These are phyloP conservation scores for Cichladusa arquata DNA, from an alignment of 2,113 vertebrate genomes.

Conservation along the genomic window DNA sequence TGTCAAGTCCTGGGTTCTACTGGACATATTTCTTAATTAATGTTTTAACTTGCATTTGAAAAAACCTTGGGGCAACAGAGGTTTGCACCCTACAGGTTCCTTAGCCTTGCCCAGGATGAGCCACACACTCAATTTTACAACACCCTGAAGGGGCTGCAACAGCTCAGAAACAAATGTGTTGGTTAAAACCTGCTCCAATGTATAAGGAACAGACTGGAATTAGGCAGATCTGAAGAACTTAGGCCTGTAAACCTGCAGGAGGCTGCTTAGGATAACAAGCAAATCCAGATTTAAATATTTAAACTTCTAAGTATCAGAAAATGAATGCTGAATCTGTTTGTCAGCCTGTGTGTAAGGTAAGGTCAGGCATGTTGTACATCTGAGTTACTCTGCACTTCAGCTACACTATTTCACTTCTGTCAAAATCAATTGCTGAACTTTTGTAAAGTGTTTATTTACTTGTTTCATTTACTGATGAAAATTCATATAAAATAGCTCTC, in stretches of 20 bases:
- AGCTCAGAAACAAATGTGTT: background rate
- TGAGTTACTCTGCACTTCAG: background rate
- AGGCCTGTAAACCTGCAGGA: conserved; percentile 59
- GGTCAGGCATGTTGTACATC: background rate
- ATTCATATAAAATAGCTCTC: background rate
- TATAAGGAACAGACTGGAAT: background rate
- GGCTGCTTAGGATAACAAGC: conserved; percentile 57
- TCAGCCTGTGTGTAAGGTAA: background rate
- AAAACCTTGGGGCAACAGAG: background rate
- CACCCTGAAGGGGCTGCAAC: background rate
- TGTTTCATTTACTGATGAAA: background rate
- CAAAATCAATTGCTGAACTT: background rate
- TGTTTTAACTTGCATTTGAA: background rate
- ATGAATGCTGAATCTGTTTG: background rate
- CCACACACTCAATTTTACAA: background rate
- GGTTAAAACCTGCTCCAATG: background rate
- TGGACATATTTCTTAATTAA: background rate
- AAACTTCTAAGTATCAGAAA: conserved; percentile 28
- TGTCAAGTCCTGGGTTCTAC: background rate
- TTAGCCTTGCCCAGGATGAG: background rate
- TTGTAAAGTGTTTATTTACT: background rate
- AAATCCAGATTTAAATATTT: conserved; percentile 65
- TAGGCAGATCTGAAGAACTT: conserved; percentile 26
- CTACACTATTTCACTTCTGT: background rate
- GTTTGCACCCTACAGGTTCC: background rate